Evolutionary conservation across 2,797 vertebrate species (phyloP).

Genomic region (Rhinoraja longicauda): DNA sequence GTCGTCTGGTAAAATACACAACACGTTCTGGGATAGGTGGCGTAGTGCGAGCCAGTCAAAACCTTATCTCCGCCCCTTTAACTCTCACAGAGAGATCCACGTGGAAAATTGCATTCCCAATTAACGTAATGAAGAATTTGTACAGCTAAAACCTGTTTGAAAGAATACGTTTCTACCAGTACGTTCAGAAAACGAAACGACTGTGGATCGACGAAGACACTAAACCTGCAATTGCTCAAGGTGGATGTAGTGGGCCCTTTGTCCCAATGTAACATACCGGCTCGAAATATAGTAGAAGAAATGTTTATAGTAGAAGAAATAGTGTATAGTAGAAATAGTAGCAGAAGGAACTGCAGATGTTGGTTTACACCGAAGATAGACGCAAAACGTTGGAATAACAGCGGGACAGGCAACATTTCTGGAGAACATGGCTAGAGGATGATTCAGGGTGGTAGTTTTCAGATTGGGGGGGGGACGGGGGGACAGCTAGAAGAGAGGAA

Average conservation of each 20-base stretch:
- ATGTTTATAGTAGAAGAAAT: too few species aligned
- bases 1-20: not conserved
- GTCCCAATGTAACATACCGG: not conserved
- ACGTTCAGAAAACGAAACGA: not conserved
- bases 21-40: not conserved
- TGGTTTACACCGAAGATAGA: too few species aligned
- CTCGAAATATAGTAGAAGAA: not conserved
- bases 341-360: too few species aligned
- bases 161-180: not conserved
- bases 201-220: not conserved
- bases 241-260: not conserved
- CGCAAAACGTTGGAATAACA: too few species aligned
- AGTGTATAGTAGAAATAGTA: too few species aligned
- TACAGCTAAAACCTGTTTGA: not conserved
- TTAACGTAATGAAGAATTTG: not conserved
- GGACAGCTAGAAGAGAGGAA: too few species aligned
- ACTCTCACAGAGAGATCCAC: not conserved
- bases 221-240: not conserved
- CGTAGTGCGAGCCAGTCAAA: not conserved
- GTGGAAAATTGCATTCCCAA: constrained; percentile 5
- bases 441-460: too few species aligned
- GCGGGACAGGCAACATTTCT: too few species aligned
- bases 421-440: too few species aligned
- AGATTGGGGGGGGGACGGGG: too few species aligned
- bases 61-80: constrained; percentile 9